Evolutionary conservation across 2,888 invertebrate genomes (phyloP).

Genomic region (Siphlonurus alternatus): DNA sequence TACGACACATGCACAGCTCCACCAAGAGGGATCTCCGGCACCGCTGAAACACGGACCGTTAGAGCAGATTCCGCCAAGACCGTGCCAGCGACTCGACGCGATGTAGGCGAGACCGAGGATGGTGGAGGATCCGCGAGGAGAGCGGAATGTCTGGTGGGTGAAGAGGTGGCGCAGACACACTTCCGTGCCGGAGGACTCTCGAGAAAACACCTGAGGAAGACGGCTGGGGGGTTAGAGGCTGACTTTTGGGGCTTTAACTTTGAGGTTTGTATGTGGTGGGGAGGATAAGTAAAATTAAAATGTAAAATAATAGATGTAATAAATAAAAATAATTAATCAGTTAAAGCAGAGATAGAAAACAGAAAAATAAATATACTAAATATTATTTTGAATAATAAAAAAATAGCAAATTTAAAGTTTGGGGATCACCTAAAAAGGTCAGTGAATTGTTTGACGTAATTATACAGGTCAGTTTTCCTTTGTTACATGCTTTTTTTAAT

Average conservation of each 20-base stretch:
- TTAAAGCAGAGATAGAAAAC: neutral
- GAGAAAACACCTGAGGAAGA: conserved; percentile 33
- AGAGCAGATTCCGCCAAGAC: conserved; percentile 34
- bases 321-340: neutral
- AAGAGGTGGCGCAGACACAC: conserved; percentile 35
- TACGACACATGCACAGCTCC: neutral
- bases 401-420: too few relatives aligned
- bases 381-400: too few relatives aligned
- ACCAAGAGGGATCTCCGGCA: too few relatives aligned
- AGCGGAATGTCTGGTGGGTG: conserved; percentile 33
- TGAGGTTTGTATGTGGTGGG: too few relatives aligned
- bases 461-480: too few relatives aligned
- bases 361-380: neutral
- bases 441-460: too few relatives aligned
- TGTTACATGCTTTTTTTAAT: too few relatives aligned
- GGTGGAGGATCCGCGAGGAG: conserved; percentile 23
- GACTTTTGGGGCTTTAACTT: neutral
- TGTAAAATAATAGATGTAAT: too few relatives aligned
- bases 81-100: conserved; percentile 28
- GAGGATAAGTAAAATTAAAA: too few relatives aligned
- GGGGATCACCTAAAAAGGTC: too few relatives aligned
- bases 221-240: too few relatives aligned
- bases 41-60: too few relatives aligned
- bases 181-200: conserved; percentile 23
- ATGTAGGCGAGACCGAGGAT: conserved; percentile 36